These are phyloP conservation scores for Pithys albifrons DNA, from an alignment of 2,113 vertebrate species.

Conservation along the genomic window DNA sequence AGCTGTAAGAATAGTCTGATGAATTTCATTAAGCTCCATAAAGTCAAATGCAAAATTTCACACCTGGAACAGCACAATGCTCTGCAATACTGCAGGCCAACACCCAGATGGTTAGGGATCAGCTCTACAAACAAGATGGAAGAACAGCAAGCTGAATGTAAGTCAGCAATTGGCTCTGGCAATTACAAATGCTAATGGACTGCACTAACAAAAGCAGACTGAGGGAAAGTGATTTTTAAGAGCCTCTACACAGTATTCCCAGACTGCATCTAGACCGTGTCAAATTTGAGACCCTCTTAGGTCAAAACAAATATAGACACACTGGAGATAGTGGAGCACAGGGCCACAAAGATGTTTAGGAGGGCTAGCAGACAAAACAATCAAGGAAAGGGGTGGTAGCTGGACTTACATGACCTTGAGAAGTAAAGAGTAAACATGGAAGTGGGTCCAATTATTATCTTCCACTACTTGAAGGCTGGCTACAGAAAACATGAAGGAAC, in stretches of 20 bases:
- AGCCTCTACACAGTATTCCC: neutral
- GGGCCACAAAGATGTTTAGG: accelerated
- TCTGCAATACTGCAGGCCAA: neutral
- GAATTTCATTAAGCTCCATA: neutral
- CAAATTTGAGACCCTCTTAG: neutral
- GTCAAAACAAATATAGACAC: neutral
- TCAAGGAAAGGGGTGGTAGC: neutral
- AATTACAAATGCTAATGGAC: neutral
- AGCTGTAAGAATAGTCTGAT: neutral
- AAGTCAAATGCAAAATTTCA: neutral
- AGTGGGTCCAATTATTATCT: neutral
- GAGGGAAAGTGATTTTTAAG: neutral
- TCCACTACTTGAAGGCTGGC: neutral
- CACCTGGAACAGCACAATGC: neutral
- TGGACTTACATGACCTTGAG: neutral
- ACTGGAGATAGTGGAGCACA: neutral
- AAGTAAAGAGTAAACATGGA: neutral
- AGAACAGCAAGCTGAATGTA: neutral
- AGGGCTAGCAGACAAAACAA: accelerated
- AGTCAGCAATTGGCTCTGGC: neutral
- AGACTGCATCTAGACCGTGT: neutral
- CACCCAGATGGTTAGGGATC: neutral
- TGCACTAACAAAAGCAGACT: neutral
- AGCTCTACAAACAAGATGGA: neutral
- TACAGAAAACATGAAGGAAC: neutral